A percentile compares a stretch with the other conserved stretches of the same genome.
These are phyloP conservation scores for Drosophila meridiana DNA, from an alignment of 2,888 invertebrate genomes.

Conservation along the genomic window DNA sequence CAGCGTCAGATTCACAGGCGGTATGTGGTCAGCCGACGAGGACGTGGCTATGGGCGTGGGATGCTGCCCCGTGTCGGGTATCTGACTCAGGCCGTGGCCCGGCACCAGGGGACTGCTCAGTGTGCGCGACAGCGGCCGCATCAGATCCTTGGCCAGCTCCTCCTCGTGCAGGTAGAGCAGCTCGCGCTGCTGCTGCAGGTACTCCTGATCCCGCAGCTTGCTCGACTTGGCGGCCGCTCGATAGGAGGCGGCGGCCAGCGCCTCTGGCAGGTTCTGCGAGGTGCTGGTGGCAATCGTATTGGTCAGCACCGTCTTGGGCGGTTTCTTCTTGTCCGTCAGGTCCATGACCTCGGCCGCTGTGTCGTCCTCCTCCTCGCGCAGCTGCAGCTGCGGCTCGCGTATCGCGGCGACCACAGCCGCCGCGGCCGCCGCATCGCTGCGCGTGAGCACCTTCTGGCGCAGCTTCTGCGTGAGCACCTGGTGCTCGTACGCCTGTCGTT, in stretches of 20 bases:
- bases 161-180: constrained; percentile 87
- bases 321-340: constrained; percentile 89
- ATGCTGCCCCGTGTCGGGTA: constrained; percentile 84
- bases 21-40: constrained; percentile 84
- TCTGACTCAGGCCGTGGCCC: constrained; percentile 85
- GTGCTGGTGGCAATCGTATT: constrained; percentile 85
- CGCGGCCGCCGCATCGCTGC: constrained; percentile 87
- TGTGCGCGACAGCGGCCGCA: constrained; percentile 91
- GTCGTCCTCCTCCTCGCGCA: constrained; percentile 88
- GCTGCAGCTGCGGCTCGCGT: constrained; percentile 85
- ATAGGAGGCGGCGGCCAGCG: constrained; percentile 82
- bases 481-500: constrained; percentile 87
- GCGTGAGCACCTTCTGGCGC: constrained; percentile 93
- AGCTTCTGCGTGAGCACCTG: constrained; percentile 92
- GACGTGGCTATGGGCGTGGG: constrained; percentile 81
- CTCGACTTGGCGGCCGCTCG: constrained; percentile 55
- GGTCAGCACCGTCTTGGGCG: constrained; percentile 86
- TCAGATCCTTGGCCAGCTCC: constrained; percentile 83
- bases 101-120: constrained; percentile 94
- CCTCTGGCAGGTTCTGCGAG: constrained; percentile 85
- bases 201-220: constrained; percentile 86
- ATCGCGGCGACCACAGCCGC: constrained; percentile 49
- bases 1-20: constrained; percentile 84
- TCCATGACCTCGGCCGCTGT: constrained; percentile 89
- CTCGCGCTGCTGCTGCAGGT: constrained; percentile 89